Conservation (phyloP, 64 coral and sea anemone genomes). For the Pachyseris speciosa region DNA sequence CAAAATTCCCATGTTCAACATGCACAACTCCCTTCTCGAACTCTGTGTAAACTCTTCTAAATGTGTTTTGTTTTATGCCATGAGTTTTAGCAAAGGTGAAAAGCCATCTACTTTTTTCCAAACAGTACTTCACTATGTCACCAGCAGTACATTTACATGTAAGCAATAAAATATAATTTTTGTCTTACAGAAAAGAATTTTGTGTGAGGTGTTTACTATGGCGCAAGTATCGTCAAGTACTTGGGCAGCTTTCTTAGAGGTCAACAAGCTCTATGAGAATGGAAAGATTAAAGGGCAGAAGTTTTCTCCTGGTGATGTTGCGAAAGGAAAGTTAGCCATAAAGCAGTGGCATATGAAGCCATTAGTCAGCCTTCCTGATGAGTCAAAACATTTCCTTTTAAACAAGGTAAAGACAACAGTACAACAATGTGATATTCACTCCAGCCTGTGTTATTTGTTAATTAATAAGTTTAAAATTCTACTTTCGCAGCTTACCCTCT, state of each 20-base stretch:
- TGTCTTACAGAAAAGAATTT: background rate
- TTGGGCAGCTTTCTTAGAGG: background rate
- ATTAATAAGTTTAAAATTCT: too few species aligned
- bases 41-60: background rate
- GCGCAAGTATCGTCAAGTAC: background rate
- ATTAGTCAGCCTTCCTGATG: background rate
- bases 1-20: conserved; percentile 28
- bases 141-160: background rate
- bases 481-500: too few species aligned
- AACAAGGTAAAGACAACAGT: too few species aligned
- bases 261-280: background rate
- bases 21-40: background rate
- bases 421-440: too few species aligned
- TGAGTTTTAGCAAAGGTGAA: background rate
- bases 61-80: conserved; percentile 1
- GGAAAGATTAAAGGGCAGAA: background rate
- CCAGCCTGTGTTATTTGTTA: too few species aligned
- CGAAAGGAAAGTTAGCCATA: background rate
- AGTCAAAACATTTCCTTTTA: background rate
- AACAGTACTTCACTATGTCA: background rate
- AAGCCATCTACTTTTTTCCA: background rate
- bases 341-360: background rate
- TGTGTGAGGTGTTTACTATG: background rate
- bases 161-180: background rate
- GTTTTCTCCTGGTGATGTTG: background rate